These are phyloP conservation scores for Drosophila setifemur DNA, from an alignment of 1,140 invertebrate species.

Conservation along the genomic window DNA sequence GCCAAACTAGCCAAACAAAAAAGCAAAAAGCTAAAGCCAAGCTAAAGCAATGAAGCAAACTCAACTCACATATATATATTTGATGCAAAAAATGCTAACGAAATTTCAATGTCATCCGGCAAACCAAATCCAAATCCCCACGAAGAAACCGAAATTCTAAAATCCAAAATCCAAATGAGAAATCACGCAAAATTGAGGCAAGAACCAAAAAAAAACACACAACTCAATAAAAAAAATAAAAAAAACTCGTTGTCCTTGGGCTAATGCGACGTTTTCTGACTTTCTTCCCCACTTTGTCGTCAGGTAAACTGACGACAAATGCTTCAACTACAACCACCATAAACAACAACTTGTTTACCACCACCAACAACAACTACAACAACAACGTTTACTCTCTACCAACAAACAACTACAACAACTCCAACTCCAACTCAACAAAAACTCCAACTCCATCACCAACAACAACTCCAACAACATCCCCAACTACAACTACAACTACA, in stretches of 20 bases:
- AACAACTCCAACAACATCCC: slow-evolving; percentile 33
- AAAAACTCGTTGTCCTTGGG: slow-evolving; percentile 78
- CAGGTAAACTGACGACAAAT: slow-evolving; percentile 83
- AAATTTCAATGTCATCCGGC: slow-evolving; percentile 43
- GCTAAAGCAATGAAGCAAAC: slow-evolving; percentile 23
- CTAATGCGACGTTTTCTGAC: slow-evolving; percentile 82
- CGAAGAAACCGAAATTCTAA: slow-evolving; percentile 8
- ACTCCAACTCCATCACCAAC: slow-evolving; percentile 47
- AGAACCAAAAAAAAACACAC: slow-evolving; percentile 19
- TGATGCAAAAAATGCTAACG: slow-evolving; percentile 77
- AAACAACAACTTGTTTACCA: slow-evolving; percentile 54
- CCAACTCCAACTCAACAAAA: slow-evolving; percentile 54
- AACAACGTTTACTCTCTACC: slow-evolving; percentile 40
- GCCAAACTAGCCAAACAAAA: slow-evolving; percentile 28
- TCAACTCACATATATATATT: too few species aligned
- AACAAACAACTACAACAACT: slow-evolving; percentile 32
- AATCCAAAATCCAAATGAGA: slow-evolving; percentile 27
- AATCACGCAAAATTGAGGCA: slow-evolving; percentile 40
- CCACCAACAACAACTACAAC: slow-evolving; percentile 58
- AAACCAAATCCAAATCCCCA: slow-evolving; percentile 3
- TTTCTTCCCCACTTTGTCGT: slow-evolving; percentile 82
- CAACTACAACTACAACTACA: slow-evolving; percentile 14
- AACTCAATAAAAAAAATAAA: slow-evolving; percentile 29
- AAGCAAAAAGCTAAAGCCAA: slow-evolving; percentile 12
- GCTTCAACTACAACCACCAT: slow-evolving; percentile 68